Base-by-base conservation (phyloP, 2,113 vertebrate genomes). In the Jacana jacana region DNA sequence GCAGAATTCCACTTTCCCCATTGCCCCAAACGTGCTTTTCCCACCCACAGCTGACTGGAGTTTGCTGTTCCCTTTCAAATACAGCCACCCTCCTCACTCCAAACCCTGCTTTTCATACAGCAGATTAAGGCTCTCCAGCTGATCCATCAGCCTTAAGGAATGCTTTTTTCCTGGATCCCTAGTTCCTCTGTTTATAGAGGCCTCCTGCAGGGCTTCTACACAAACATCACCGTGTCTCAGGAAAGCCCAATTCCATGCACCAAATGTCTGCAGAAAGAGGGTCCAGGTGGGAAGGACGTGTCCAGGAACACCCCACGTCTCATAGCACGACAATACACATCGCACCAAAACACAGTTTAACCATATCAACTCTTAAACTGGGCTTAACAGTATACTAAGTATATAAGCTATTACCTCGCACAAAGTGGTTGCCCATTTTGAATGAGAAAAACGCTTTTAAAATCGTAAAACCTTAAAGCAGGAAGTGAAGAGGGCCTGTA, bases 251-350 rank as follows among this genome's bases (percentile, higher is more conserved):
- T 19, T 78, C 28, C 64, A 66, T 6, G 1, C 3, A 57, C 11
- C 22, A n/a, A 48, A 6, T 7, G 7, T 3, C 27, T 30, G 37
- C n/a, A 61, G 19, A 4, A 5, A 37, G 25, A 69, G 11, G 35
- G 13, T 55, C 58, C 68, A 27, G 13, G 37, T 7, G 13, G 51
- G 51, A 86, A 81, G 73, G 54, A 61, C 12, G n/a, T 0, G 3
- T 55, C 28, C 68, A 73, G 37, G 22, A 83, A 70, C 17, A 31
- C 17, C 15, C 8, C 7, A 18, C 30, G 25, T 33, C 71, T 73
- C 42, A 28, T 1, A 78, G 15, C 22, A 24, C n/a, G 37, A 6
- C 23, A 61, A 37, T 1, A 88, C 0, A 27, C 37, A 33, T 0
- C 58, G 68, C n/a, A 84, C 39, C 75, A 84, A 68, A 44, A 48